Conservation (phyloP, 1,140 invertebrate genomes). For the Pollicipes pollicipes region DNA sequence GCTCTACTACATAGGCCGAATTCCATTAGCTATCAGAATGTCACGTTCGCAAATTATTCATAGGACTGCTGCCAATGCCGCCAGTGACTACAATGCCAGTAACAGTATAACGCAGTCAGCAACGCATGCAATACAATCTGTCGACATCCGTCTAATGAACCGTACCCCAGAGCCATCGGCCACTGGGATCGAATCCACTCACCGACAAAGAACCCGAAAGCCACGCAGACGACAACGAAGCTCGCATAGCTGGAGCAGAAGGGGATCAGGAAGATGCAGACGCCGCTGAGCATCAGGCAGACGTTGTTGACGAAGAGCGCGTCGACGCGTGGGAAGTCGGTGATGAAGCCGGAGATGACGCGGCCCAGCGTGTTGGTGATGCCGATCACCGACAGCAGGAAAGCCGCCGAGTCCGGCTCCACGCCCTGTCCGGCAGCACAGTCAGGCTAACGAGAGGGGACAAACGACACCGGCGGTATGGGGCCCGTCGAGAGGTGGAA, state of each 20-base stretch:
- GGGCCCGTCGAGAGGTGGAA: no score
- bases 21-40: no score
- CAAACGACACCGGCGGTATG: no score
- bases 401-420: slow-evolving; percentile 52
- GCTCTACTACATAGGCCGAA: no score
- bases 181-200: no score
- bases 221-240: slow-evolving; percentile 64
- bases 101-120: background rate
- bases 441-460: no score
- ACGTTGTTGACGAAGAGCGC: slow-evolving; percentile 86
- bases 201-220: slow-evolving; percentile 92
- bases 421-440: no score
- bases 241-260: slow-evolving; percentile 56
- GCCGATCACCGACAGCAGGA: slow-evolving; percentile 82
- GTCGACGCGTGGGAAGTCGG: slow-evolving; percentile 41
- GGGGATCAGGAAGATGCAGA: slow-evolving; percentile 65
- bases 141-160: slow-evolving; percentile 4
- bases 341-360: slow-evolving; percentile 34
- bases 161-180: slow-evolving; percentile 9
- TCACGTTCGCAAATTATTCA: no score
- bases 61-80: background rate
- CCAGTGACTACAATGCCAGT: slow-evolving; percentile 3
- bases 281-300: slow-evolving; percentile 71
- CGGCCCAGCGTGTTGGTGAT: slow-evolving; percentile 67
- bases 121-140: slow-evolving; percentile 3